A percentile compares a stretch with the other conserved stretches of the same genome.
phyloP scores from a whole-genome alignment of 2,113 vertebrate species.

The Scomber scombrus region DNA sequence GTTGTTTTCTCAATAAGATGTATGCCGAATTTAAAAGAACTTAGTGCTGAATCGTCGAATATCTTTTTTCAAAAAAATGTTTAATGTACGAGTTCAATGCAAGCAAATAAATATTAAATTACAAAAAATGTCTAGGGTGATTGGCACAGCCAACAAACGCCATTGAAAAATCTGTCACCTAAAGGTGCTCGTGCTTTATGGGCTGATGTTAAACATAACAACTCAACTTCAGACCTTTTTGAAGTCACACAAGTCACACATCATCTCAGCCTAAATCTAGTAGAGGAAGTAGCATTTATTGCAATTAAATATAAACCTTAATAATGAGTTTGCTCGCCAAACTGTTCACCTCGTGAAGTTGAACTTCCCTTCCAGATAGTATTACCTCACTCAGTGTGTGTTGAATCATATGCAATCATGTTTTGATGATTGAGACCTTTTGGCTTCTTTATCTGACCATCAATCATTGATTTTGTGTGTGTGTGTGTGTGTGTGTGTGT shows the following conservation, averaged over 20 bases:
- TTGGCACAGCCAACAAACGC: background rate
- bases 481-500: no score
- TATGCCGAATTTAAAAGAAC: background rate
- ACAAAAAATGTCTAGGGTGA: background rate
- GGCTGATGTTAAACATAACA: background rate
- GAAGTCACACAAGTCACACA: background rate
- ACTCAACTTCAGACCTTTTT: background rate
- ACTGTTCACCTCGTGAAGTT: background rate
- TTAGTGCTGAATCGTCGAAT: background rate
- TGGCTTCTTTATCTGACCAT: no score
- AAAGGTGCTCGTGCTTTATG: background rate
- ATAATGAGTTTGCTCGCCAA: no score
- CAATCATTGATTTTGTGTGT: background rate
- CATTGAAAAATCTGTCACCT: background rate
- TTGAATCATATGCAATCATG: background rate
- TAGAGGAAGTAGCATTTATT: background rate
- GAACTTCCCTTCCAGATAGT: background rate
- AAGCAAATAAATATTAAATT: background rate
- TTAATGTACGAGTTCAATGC: background rate
- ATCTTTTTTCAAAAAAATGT: fast-evolving
- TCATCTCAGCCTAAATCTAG: background rate
- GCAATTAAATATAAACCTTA: background rate
- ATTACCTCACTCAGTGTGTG: background rate
- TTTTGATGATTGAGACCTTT: no score
- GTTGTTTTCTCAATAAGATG: background rate